Base-by-base conservation (phyloP, 2,888 invertebrate genomes). In the Cephalotes varians region DNA sequence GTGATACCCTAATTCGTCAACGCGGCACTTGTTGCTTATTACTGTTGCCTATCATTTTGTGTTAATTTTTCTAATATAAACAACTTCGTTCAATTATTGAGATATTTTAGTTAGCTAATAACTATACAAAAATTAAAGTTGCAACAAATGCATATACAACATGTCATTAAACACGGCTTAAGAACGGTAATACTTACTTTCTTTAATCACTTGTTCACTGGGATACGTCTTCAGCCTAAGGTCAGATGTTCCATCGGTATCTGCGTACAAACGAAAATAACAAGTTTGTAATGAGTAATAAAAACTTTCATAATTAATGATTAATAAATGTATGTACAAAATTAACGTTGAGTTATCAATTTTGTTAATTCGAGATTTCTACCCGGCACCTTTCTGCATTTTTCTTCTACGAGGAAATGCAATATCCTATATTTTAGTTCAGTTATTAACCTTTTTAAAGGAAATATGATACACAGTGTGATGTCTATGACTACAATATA, bases 151-250 rank as follows among this genome's bases (percentile, higher is more conserved):
- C 69, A 69, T 44, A 18, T 25, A 54, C 37, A 67, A 12, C 25
- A 44, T 79, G 34, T 69, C 34, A 76, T 28, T 28, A 65, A 76
- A 54, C 10, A 21, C 4, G 31, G 1, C 18, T 58, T 44, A 44
- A n/a, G 4, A 62, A 15, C 2, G 12, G 3, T 9, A 12, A 80
- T 92, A 96, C 98, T 97, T 95, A 98, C 98, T 97, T 96, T 97
- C 97, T 96, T 97, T 97, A 87, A 98, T 97, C 64, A 96, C 96
- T 94, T 98, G 98, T 44, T 96, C 96, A 40, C 95, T 95, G 0
- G 98, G 98, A 92, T 98, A 97, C 0, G 97, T 97, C 94, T 95
- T 97, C 87, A 98, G 94, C 76, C 96, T 95, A 86, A 98, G 94
- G 34, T 96, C 95, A 2, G 83, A 71, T 31, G 71, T 44, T 15